Conservation (phyloP, 2,888 invertebrate genomes). For the Candidula unifasciata region DNA sequence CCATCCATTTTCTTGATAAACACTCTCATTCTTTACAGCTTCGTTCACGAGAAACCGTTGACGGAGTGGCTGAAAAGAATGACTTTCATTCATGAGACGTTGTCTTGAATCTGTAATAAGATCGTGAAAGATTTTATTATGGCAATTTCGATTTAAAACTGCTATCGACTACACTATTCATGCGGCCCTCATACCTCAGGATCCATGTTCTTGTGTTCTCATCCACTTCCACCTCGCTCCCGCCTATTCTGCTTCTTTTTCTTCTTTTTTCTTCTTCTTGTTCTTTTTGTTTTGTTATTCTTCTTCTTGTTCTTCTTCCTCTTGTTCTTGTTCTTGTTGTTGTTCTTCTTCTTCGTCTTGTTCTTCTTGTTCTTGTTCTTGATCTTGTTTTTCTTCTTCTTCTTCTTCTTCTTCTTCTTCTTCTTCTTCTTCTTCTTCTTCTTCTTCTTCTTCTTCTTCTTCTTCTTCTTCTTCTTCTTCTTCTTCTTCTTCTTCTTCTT, state of each 20-base stretch:
- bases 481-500: neutral
- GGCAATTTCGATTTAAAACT: too few relatives aligned
- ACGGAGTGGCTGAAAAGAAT: too few relatives aligned
- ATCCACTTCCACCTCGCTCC: neutral
- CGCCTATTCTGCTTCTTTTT: neutral
- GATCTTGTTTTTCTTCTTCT: neutral
- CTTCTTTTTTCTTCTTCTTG: neutral
- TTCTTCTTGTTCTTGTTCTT: neutral
- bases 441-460: slow-evolving; percentile 7
- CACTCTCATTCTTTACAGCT: too few relatives aligned
- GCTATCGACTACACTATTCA: too few relatives aligned
- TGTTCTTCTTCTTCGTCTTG: neutral
- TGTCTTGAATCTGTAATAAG: too few relatives aligned
- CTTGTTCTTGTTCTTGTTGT: neutral
- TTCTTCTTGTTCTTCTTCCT: neutral
- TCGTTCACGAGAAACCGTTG: too few relatives aligned
- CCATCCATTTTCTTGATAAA: neutral
- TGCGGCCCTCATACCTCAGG: too few relatives aligned
- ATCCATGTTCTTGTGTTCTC: neutral
- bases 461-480: neutral
- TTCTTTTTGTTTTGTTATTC: neutral
- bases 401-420: neutral
- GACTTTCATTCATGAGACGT: too few relatives aligned
- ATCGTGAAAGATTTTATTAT: too few relatives aligned
- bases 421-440: neutral